Evolutionary conservation across 2,888 invertebrate genomes (phyloP).

Genomic region (Leucophenga maculata): DNA sequence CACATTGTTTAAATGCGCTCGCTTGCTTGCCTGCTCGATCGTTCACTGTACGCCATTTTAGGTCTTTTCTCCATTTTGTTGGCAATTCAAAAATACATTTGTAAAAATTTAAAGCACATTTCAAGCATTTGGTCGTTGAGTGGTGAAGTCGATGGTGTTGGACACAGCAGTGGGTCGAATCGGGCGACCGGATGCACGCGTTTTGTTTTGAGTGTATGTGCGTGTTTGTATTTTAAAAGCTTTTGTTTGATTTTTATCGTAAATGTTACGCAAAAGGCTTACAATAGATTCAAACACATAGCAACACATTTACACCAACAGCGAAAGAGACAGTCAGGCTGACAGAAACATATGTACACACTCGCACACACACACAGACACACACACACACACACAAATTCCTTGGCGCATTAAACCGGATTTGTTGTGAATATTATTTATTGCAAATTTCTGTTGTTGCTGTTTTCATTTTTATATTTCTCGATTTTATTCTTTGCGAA

Average conservation of each 20-base stretch:
- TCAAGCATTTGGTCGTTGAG: not conserved
- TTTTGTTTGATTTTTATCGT: too few species aligned
- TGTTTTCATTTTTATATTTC: not conserved
- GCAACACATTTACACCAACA: conserved; percentile 3
- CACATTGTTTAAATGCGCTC: too few species aligned
- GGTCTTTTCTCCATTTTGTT: too few species aligned
- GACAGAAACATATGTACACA: conserved; percentile 1
- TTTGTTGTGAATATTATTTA: not conserved
- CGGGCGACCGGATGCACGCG: conserved; percentile 28
- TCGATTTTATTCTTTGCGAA: too few species aligned
- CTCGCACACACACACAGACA: not conserved
- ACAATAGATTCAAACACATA: conserved; percentile 8
- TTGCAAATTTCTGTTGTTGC: not conserved
- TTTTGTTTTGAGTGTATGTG: too few species aligned
- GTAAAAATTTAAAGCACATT: too few species aligned
- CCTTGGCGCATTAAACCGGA: not conserved
- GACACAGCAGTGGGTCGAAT: not conserved
- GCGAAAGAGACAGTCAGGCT: conserved; percentile 14
- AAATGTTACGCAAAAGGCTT: conserved; percentile 39
- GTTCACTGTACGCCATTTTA: too few species aligned
- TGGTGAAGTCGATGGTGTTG: not conserved
- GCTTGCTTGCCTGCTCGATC: too few species aligned
- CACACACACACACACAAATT: conserved; percentile 18
- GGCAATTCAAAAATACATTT: too few species aligned
- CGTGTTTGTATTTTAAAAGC: too few species aligned